These are phyloP conservation scores for Orius insidiosus DNA, from an alignment of 1,140 invertebrate species.

Conservation along the genomic window DNA sequence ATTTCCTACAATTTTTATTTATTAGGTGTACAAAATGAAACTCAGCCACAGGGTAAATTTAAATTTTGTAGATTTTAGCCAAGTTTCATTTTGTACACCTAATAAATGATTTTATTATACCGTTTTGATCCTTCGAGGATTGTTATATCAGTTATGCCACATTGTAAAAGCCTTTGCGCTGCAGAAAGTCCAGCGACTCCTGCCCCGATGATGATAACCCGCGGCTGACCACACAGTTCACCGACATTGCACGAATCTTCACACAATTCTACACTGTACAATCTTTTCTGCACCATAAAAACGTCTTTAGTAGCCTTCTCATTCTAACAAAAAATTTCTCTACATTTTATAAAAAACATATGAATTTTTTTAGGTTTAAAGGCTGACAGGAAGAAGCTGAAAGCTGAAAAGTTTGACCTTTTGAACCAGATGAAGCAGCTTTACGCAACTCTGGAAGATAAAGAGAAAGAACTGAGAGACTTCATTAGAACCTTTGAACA, in stretches of 20 bases:
- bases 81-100: too few relatives aligned
- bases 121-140: slow-evolving; percentile 57
- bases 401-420: slow-evolving; percentile 85
- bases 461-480: slow-evolving; percentile 79
- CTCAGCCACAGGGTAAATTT: too few relatives aligned
- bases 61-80: too few relatives aligned
- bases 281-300: background rate
- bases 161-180: slow-evolving; percentile 45
- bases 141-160: slow-evolving; percentile 47
- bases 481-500: slow-evolving; percentile 91
- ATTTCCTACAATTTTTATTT: too few relatives aligned
- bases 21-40: too few relatives aligned
- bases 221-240: slow-evolving; percentile 28
- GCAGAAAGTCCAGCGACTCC: slow-evolving; percentile 60
- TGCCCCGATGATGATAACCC: slow-evolving; percentile 51
- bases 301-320: background rate
- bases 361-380: slow-evolving; percentile 51
- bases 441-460: slow-evolving; percentile 82
- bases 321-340: slow-evolving; percentile 21
- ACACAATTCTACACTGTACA: background rate
- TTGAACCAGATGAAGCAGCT: slow-evolving; percentile 89
- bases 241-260: background rate
- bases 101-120: slow-evolving; percentile 28
- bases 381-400: slow-evolving; percentile 73
- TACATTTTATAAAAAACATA: slow-evolving; percentile 18